These are phyloP conservation scores for Lampropteryx suffumata DNA, from an alignment of 2,888 invertebrate genomes.

Conservation along the genomic window DNA sequence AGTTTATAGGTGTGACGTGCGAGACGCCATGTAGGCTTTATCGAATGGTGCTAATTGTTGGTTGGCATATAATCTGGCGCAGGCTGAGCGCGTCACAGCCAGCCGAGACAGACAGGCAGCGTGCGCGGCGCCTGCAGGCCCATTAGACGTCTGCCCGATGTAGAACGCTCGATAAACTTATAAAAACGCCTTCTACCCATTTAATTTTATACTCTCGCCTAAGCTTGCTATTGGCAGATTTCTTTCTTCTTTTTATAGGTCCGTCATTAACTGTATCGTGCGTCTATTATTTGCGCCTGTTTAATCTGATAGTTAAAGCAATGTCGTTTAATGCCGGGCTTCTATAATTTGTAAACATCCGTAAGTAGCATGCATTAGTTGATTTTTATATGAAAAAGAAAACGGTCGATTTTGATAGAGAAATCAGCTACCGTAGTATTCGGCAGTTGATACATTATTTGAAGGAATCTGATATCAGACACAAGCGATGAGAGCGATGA, in stretches of 20 bases:
- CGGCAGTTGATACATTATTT: too few relatives aligned
- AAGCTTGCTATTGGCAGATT: constrained; percentile 80
- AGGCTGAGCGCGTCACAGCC: constrained; percentile 57
- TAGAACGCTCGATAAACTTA: constrained; percentile 82
- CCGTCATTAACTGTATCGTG: constrained; percentile 72
- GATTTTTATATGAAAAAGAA: too few relatives aligned
- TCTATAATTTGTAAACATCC: too few relatives aligned
- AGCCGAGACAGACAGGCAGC: constrained; percentile 76
- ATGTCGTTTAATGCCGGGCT: constrained; percentile 46
- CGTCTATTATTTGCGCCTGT: constrained; percentile 65
- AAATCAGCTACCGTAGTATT: too few relatives aligned
- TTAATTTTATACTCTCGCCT: constrained; percentile 80
- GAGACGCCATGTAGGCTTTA: constrained; percentile 37
- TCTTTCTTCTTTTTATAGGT: constrained; percentile 70
- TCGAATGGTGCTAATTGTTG: constrained; percentile 53
- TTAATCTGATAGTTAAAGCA: constrained; percentile 57
- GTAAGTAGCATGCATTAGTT: too few relatives aligned
- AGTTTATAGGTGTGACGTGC: constrained; percentile 34
- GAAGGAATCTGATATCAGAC: too few relatives aligned
- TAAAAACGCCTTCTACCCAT: constrained; percentile 81
- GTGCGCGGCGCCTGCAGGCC: constrained; percentile 76
- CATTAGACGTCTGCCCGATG: constrained; percentile 79
- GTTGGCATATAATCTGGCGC: constrained; percentile 47
- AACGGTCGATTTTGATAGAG: too few relatives aligned
- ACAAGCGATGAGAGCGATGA: too few relatives aligned